These are phyloP conservation scores for Rostratula benghalensis DNA, from an alignment of 2,113 vertebrate species.

Conservation along the genomic window DNA sequence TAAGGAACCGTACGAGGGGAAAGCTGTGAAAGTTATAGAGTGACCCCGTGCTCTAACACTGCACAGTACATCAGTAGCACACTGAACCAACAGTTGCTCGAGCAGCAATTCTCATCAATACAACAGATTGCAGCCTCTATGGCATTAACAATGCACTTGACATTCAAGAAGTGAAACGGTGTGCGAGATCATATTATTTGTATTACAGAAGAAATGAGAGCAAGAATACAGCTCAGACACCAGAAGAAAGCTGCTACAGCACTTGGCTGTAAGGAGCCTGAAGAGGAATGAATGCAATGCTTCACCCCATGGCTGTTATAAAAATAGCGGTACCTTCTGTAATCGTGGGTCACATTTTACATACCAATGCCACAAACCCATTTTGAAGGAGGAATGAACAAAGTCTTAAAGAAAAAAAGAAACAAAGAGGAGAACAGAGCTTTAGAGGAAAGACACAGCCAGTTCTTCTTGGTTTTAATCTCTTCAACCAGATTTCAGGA, in stretches of 20 bases:
- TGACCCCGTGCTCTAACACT: neutral
- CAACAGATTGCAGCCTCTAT: neutral
- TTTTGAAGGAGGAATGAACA: neutral
- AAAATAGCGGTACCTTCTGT: neutral
- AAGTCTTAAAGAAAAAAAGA: neutral
- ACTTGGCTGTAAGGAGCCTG: neutral
- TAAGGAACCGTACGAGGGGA: accelerated
- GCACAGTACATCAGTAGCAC: accelerated
- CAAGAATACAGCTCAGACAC: accelerated
- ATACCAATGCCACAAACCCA: slow-evolving; percentile 36
- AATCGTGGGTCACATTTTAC: neutral
- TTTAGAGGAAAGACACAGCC: slow-evolving; percentile 60
- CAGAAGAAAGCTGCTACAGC: neutral
- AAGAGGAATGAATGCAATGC: neutral
- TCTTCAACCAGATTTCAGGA: slow-evolving; percentile 55
- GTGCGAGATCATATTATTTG: neutral
- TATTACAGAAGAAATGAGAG: neutral
- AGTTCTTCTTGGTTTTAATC: slow-evolving; percentile 67
- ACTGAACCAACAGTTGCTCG: accelerated
- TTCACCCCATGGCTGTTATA: neutral
- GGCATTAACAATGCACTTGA: neutral
- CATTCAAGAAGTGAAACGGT: neutral
- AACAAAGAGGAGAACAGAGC: slow-evolving; percentile 31
- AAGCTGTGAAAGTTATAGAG: neutral
- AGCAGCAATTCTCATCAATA: neutral